Evolutionary conservation across 2,888 invertebrate species (phyloP).

Genomic region (Alloplasta piceator): DNA sequence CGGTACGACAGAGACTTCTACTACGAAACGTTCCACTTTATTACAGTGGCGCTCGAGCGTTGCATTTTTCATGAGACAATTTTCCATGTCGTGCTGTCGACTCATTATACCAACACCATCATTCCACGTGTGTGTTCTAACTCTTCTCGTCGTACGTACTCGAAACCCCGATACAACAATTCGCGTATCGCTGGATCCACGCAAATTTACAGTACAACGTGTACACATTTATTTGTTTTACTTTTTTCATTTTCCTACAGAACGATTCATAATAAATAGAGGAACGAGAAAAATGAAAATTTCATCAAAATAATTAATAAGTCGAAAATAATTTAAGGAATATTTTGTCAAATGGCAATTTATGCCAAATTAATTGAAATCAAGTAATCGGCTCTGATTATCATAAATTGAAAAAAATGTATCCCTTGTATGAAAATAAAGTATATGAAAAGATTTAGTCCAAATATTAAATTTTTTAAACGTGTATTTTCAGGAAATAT

Average conservation of each 20-base stretch:
- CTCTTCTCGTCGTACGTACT: slow-evolving; percentile 19
- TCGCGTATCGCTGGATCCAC: slow-evolving; percentile 56
- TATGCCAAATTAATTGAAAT: no score
- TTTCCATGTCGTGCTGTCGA: slow-evolving; percentile 75
- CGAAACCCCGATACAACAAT: background rate
- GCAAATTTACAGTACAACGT: slow-evolving; percentile 36
- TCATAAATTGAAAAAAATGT: no score
- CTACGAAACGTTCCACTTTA: slow-evolving; percentile 67
- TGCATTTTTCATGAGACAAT: slow-evolving; percentile 79
- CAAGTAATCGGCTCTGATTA: no score
- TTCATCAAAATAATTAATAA: no score
- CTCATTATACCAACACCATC: slow-evolving; percentile 68
- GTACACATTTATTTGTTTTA: background rate
- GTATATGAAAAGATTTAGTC: no score
- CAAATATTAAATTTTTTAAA: no score
- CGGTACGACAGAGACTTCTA: slow-evolving; percentile 31
- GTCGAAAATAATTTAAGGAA: no score
- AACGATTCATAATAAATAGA: slow-evolving; percentile 41
- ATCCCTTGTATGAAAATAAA: no score
- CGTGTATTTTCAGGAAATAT: no score
- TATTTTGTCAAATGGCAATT: no score
- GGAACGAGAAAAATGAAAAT: background rate
- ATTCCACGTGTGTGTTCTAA: slow-evolving; percentile 41
- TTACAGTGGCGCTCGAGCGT: slow-evolving; percentile 69
- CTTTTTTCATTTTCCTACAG: slow-evolving; percentile 46